These are phyloP conservation scores for Cantharis flavilabris DNA, from an alignment of 2,888 invertebrate genomes.

Conservation along the genomic window DNA sequence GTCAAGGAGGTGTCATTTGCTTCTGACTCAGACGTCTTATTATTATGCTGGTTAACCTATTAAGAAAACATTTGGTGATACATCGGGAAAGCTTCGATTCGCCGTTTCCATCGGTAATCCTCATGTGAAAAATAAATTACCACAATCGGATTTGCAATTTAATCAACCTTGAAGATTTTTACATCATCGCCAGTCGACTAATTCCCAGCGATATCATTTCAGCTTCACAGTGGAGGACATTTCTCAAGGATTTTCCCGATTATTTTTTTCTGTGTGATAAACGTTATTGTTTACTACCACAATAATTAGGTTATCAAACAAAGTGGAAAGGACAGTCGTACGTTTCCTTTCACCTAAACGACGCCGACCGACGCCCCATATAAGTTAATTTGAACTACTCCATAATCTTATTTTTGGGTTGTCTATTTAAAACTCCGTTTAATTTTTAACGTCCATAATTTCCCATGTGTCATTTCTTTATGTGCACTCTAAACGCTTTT, in stretches of 20 bases:
- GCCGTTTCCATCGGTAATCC: too few species aligned
- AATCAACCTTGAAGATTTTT: not conserved
- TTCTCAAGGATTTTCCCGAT: not conserved
- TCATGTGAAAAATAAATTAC: not conserved
- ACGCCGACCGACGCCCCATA: not conserved
- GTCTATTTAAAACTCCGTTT: not conserved
- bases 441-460: not conserved
- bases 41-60: not conserved
- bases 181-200: not conserved
- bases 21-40: not conserved
- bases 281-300: not conserved
- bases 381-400: not conserved
- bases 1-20: not conserved
- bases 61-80: not conserved
- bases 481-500: not conserved
- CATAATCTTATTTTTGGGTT: not conserved
- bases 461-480: not conserved
- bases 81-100: not conserved
- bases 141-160: not conserved
- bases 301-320: not conserved
- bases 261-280: not conserved
- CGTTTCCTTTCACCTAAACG: not conserved
- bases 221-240: not conserved
- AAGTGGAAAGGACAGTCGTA: not conserved
- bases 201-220: not conserved